Percentiles rank a stretch among this genome's conserved stretches.
Evolutionary conservation across 2,888 invertebrate genomes (phyloP).

Genomic region (Drosophila macrospina): DNA sequence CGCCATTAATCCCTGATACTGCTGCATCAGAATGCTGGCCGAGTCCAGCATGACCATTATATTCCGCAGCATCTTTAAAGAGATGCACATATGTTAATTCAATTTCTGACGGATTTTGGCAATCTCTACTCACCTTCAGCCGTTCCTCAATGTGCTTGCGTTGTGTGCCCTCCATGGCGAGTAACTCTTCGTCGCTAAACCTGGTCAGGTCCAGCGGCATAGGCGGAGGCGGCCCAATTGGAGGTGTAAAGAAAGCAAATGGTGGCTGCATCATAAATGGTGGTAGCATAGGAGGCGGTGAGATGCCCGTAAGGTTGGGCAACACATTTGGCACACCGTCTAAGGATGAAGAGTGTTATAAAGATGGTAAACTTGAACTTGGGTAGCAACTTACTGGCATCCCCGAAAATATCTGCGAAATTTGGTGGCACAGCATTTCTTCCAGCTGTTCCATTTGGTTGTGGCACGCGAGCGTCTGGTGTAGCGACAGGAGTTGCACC

Average conservation of each 20-base stretch:
- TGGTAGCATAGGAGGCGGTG: constrained; percentile 79
- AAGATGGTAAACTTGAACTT: too few species aligned
- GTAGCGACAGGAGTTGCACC: constrained; percentile 28
- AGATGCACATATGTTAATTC: not conserved
- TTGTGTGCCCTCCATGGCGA: constrained; percentile 94
- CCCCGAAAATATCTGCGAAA: constrained; percentile 59
- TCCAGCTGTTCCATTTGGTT: constrained; percentile 35
- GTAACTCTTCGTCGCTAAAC: constrained; percentile 93
- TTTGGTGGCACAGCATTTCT: constrained; percentile 38
- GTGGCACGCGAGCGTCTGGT: constrained; percentile 20
- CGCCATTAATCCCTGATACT: constrained; percentile 92
- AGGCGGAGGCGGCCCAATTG: constrained; percentile 89
- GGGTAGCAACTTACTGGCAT: constrained; percentile 50
- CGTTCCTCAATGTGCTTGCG: constrained; percentile 95
- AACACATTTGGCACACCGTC: constrained; percentile 57
- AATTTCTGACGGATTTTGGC: not conserved
- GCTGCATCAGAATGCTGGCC: constrained; percentile 96
- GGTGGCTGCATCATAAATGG: constrained; percentile 86
- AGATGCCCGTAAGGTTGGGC: constrained; percentile 53
- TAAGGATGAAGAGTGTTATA: constrained; percentile 10
- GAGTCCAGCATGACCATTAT: constrained; percentile 96
- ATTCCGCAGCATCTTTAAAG: constrained; percentile 90
- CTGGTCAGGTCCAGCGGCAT: constrained; percentile 91
- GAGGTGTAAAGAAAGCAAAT: constrained; percentile 87
- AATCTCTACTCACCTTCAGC: constrained; percentile 88